Base-by-base conservation (phyloP, 2,113 vertebrate species). In the Notiomystis cincta region DNA sequence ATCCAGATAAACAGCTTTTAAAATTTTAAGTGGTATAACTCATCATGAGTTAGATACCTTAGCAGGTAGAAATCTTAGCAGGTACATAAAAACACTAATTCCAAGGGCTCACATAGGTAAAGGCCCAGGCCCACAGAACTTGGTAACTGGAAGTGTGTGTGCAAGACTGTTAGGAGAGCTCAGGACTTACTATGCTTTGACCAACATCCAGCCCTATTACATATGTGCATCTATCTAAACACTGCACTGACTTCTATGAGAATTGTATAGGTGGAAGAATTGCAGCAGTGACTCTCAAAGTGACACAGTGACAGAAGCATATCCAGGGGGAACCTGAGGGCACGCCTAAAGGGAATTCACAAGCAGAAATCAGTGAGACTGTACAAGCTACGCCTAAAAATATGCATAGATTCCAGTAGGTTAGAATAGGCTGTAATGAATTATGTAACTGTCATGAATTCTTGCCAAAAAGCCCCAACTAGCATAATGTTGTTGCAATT, bases 361-460 rank as follows among this genome's bases (percentile, higher is more conserved):
- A 61, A 93, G 51, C 79, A 94, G 62, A 88, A 85, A 88, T 78
- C 61, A 75, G 64, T 50, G 40, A 22, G 31, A 64, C 50, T 60
- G 37, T n/a, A 92, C 72, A 51, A 96, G 40, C 44, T 64, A 24
- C 1, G 23, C 37, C 82, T 94, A 89, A 94, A 94, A 87, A 93
- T 88, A 94, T 71, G 90, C 86, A 81, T 24, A 48, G 60, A 89
- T 90, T 96, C 95, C 82, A 84, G 76, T 48, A 84, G 72, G 92
- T 94, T 94, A 96, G 87, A 90, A 96, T 95, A 86, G 82, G 44
- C 80, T 93, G 65, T 93, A 93, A 95, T 96, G 78, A 94, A 94
- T 95, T 96, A 96, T 90, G 71, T 90, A 96, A 92, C 82, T 78
- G 80, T 56, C 69, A 65, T 70, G 86, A 95, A 92, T 90, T 84